Evolutionary conservation across 1,140 invertebrate species (phyloP).

Genomic region (Drosophila pandora): DNA sequence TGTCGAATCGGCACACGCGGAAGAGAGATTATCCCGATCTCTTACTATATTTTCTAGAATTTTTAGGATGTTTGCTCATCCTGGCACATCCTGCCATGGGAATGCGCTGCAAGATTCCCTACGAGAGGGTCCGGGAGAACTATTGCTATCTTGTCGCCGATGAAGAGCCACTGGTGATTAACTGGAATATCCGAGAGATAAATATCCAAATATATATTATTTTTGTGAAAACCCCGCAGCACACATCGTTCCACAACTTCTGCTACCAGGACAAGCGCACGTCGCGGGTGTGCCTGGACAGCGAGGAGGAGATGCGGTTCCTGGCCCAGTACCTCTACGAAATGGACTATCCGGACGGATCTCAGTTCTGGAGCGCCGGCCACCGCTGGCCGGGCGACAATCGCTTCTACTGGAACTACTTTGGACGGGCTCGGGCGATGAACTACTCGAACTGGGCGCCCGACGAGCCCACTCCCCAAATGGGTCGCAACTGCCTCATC

Average conservation of each 20-base stretch:
- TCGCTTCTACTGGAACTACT: constrained; percentile 72
- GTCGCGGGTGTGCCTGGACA: constrained; percentile 65
- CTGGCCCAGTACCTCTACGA: constrained; percentile 53
- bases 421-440: constrained; percentile 52
- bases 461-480: constrained; percentile 53
- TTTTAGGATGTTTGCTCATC: constrained; percentile 10
- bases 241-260: constrained; percentile 67
- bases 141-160: constrained; percentile 65
- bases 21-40: constrained; percentile 10
- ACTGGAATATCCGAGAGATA: not conserved
- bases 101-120: constrained; percentile 57
- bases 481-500: constrained; percentile 64
- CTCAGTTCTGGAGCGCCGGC: constrained; percentile 68
- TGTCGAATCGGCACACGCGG: constrained; percentile 32
- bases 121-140: constrained; percentile 57
- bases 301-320: constrained; percentile 55
- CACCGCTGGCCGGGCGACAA: constrained; percentile 64
- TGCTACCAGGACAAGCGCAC: constrained; percentile 71
- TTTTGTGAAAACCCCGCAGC: constrained; percentile 9
- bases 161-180: constrained; percentile 55
- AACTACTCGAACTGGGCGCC: constrained; percentile 64
- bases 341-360: constrained; percentile 50
- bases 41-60: constrained; percentile 1
- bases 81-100: not conserved
- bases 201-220: not conserved